Conservation (phyloP, 2,797 vertebrate species). For the Rhabdophis nuchalis region DNA sequence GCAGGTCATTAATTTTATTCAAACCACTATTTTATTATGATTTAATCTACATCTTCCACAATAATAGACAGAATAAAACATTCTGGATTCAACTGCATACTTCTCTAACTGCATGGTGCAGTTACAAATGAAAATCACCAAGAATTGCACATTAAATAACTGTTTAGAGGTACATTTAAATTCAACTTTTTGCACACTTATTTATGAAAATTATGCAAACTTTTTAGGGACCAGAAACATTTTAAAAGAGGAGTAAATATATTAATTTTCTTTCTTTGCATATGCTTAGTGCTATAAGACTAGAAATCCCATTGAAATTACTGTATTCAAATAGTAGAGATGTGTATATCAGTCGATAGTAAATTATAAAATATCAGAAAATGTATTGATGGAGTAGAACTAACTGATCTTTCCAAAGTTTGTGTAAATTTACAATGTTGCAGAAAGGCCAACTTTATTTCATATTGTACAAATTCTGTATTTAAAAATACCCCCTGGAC, state of each 20-base stretch:
- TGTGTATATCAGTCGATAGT: neutral
- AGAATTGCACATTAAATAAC: neutral
- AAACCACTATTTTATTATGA: neutral
- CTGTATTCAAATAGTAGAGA: neutral
- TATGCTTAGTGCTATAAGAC: neutral
- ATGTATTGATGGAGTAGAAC: neutral
- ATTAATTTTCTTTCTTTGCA: neutral
- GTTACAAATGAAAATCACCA: neutral
- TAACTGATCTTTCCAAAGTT: neutral
- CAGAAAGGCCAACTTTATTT: neutral
- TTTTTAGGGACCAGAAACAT: neutral
- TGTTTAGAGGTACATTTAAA: neutral
- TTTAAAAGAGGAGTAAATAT: neutral
- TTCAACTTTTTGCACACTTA: neutral
- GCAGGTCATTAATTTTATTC: neutral
- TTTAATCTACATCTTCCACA: neutral
- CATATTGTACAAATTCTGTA: slow-evolving; percentile 2
- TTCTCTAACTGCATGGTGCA: neutral
- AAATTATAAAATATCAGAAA: neutral
- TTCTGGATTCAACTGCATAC: neutral
- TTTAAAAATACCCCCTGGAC: slow-evolving; percentile 18
- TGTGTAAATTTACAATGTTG: neutral
- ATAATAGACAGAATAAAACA: neutral
- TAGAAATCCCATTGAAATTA: neutral
- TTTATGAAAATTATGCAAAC: neutral